Evolutionary conservation across 2,113 vertebrate genomes (phyloP).

Genomic region (Pachypanchax playfairii): DNA sequence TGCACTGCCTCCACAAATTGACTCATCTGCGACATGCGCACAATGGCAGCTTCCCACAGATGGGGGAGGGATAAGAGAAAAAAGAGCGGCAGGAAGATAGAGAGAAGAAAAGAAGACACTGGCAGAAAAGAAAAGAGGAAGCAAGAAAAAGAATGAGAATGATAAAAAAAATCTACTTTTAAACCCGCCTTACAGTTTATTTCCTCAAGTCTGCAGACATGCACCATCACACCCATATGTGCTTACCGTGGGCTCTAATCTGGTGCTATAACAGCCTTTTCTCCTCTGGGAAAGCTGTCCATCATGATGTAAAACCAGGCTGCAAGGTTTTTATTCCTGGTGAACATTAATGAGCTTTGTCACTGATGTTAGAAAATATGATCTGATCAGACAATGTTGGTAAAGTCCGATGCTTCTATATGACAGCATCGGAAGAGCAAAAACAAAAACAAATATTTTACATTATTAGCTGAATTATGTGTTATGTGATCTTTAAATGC

Average conservation of each 20-base stretch:
- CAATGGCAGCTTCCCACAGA: slow-evolving; percentile 73
- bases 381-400: neutral
- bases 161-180: slow-evolving; percentile 29
- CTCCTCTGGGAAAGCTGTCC: neutral
- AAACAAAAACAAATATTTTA: no score
- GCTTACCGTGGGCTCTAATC: neutral
- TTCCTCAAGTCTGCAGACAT: slow-evolving; percentile 29
- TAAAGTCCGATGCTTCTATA: no score
- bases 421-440: no score
- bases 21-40: slow-evolving; percentile 78
- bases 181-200: neutral
- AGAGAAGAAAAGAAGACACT: slow-evolving; percentile 35
- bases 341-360: slow-evolving; percentile 18
- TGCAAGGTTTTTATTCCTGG: slow-evolving; percentile 10
- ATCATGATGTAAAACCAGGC: neutral
- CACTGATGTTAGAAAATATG: neutral
- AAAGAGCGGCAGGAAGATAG: slow-evolving; percentile 40
- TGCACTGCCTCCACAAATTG: slow-evolving; percentile 76
- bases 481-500: no score
- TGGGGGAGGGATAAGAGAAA: slow-evolving; percentile 70
- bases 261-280: neutral
- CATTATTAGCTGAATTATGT: no score
- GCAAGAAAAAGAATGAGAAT: slow-evolving; percentile 7
- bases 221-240: neutral
- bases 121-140: slow-evolving; percentile 30